These are phyloP conservation scores for Anthrax anthrax DNA, from an alignment of 2,888 invertebrate genomes.

Conservation along the genomic window DNA sequence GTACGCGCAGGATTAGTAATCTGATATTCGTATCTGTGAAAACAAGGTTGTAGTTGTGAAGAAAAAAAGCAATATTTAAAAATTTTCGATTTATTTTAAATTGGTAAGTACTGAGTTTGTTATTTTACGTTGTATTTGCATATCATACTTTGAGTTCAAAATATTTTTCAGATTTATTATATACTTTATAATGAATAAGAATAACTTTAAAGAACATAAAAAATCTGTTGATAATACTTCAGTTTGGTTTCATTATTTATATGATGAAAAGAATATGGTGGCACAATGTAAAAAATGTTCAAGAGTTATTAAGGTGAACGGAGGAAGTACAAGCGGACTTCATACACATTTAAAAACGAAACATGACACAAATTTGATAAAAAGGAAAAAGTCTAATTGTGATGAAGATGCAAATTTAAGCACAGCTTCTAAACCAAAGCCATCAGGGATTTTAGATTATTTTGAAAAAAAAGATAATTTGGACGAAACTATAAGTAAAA, in stretches of 20 bases:
- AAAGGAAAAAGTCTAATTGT: neutral
- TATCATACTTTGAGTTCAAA: too few species aligned
- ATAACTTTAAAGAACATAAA: neutral
- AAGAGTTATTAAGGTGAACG: too few species aligned
- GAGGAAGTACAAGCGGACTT: too few species aligned
- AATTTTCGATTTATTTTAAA: too few species aligned
- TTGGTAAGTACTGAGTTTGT: neutral
- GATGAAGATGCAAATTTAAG: neutral
- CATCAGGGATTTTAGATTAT: neutral
- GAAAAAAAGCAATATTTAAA: too few species aligned
- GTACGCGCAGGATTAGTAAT: neutral
- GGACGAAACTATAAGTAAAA: neutral
- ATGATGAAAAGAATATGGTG: neutral
- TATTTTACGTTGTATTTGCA: too few species aligned
- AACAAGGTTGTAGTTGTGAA: neutral
- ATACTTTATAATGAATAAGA: neutral
- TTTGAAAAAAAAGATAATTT: neutral
- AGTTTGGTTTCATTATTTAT: neutral
- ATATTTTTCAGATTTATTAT: too few species aligned
- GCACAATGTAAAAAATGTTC: too few species aligned
- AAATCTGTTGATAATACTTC: neutral
- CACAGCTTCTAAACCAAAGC: neutral
- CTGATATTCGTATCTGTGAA: neutral
- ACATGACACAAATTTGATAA: neutral
- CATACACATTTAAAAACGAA: conserved; percentile 1